Percentiles rank a stretch among this genome's conserved stretches.
Evolutionary conservation across 2,113 vertebrate genomes (phyloP).

Genomic region (Copsychus sechellarum): DNA sequence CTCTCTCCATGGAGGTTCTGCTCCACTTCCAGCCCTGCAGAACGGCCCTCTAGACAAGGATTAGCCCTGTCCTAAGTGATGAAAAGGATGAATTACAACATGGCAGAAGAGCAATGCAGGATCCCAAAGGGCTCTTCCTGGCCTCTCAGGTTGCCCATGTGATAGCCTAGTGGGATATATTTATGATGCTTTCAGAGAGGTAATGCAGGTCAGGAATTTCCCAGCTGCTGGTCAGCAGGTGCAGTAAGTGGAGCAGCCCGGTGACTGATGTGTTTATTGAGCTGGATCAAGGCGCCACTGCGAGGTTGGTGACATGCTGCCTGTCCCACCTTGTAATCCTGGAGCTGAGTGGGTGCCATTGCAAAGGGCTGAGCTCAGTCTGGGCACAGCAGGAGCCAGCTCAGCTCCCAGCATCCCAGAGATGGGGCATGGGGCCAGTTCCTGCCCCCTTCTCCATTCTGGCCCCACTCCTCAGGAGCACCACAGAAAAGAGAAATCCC

Average conservation of each 20-base stretch:
- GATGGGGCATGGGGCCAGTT: accelerated
- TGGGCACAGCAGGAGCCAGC: neutral
- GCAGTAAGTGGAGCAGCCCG: neutral
- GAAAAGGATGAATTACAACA: neutral
- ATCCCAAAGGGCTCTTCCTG: neutral
- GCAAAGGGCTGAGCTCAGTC: neutral
- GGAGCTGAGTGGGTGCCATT: neutral
- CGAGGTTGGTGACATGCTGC: neutral
- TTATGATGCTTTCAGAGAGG: neutral
- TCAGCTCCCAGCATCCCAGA: neutral
- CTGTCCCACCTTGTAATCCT: accelerated
- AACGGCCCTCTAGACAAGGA: neutral
- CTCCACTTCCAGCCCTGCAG: neutral
- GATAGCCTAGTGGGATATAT: neutral
- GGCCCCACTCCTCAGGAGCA: neutral
- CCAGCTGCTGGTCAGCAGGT: neutral
- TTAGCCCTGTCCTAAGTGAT: neutral
- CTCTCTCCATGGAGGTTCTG: neutral
- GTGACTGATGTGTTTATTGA: neutral
- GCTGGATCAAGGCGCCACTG: neutral
- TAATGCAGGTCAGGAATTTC: neutral
- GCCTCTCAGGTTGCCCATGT: neutral
- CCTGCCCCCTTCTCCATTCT: neutral
- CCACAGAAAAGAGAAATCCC: neutral
- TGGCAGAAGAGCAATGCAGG: neutral